A percentile compares a stretch with the other conserved stretches of the same genome.
These are phyloP conservation scores for Hypsopygia costalis DNA, from an alignment of 2,888 invertebrate genomes.

Conservation along the genomic window DNA sequence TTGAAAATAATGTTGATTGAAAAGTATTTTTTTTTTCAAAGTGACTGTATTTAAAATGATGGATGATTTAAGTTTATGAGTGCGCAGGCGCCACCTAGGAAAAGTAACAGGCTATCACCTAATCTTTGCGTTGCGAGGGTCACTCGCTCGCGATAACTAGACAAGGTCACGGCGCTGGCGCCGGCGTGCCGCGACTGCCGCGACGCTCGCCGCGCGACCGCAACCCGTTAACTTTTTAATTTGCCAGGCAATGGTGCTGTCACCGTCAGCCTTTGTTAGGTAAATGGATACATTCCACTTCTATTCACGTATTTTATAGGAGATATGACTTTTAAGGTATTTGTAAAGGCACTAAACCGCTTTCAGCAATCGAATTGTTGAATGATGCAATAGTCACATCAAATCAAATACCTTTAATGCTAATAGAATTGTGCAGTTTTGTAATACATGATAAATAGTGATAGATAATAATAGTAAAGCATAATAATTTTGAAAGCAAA, in stretches of 20 bases:
- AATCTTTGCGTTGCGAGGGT: conserved; percentile 66
- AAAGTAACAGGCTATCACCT: conserved; percentile 49
- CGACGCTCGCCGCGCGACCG: conserved; percentile 55
- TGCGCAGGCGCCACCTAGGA: conserved; percentile 27
- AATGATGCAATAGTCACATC: too few species aligned
- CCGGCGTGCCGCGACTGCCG: conserved; percentile 65
- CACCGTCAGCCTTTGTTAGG: conserved; percentile 54
- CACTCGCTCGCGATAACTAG: conserved; percentile 71
- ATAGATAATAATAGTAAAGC: too few species aligned
- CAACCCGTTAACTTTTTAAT: conserved; percentile 74
- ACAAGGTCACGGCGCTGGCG: conserved; percentile 77
- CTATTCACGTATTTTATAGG: conserved; percentile 1
- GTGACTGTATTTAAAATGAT: background rate
- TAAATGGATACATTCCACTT: conserved; percentile 40
- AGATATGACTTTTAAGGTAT: too few species aligned
- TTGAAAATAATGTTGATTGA: background rate
- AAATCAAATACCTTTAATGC: too few species aligned
- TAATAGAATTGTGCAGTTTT: too few species aligned
- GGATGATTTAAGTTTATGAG: conserved; percentile 16
- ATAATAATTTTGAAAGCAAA: too few species aligned
- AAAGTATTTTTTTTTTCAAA: background rate
- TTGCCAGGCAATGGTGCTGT: conserved; percentile 60
- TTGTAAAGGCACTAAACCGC: too few species aligned
- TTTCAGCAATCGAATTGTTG: too few species aligned
- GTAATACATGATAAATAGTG: too few species aligned